Evolutionary conservation across 2,888 invertebrate genomes (phyloP), one percentile per base, ranked within the genome.

Genomic region (Platycheirus albimanus): DNA sequence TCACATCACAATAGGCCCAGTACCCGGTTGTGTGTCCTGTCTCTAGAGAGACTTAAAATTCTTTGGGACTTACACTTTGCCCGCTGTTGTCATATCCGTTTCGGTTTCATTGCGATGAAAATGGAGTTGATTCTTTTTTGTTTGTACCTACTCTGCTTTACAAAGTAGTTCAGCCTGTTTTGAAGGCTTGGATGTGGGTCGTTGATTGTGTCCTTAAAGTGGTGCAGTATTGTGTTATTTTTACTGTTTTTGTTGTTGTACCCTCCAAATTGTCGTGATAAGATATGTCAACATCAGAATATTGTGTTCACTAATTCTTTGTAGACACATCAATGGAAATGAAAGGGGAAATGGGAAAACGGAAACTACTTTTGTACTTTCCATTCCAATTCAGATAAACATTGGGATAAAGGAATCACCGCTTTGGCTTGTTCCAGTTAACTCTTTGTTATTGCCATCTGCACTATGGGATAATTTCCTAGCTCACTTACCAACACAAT

Each of bases 51-150:
- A 54, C n/a, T 15, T 2, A 58, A 38, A 49, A 30, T 8, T 33
- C 15, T 30, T n/a, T 30, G 11, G 24, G 17, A 3, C 54, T 41
- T 38, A n/a, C 69, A 63, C 17, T 64, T 43, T n/a, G 28, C 17
- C 24, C 28, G 33, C 41, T 47, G 43, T 28, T 41, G 43, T 15
- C 45, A 20, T n/a, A n/a, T n/a, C n/a, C n/a, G n/a, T n/a, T n/a
- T n/a, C n/a, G n/a, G 13, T 17, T 49, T 51, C 61, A 66, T 81
- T 76, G 56, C 76, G 66, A 61, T 61, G 58, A 81, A n/a, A 76
- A 81, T 71, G 76, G 64, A 76, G 61, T 61, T n/a, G n/a, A n/a
- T n/a, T 30, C 63, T 71, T 77, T 76, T 81, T 77, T 33, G 1
- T 33, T 4, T 8, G 3, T 33, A 2, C 30, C 7, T 33, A 8